A percentile compares a stretch with the other conserved stretches of the same genome.
Conservation (phyloP, 2,113 vertebrate species). For the Halichoerus grypus region DNA sequence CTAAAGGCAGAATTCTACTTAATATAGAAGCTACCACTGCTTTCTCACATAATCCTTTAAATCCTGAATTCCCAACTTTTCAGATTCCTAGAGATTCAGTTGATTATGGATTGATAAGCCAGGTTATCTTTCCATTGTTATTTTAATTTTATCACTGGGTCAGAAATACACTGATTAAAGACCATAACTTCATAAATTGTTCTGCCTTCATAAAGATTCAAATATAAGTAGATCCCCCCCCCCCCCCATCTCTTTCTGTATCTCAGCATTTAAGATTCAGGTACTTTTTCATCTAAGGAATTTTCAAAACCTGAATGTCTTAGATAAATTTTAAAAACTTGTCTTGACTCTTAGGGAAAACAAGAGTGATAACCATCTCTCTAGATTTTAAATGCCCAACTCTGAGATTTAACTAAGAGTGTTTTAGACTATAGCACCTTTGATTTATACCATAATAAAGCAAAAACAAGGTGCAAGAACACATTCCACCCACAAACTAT, state of each 20-base stretch:
- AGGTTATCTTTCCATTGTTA: background rate
- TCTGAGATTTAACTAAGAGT: conserved; percentile 19
- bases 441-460: background rate
- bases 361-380: background rate
- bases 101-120: background rate
- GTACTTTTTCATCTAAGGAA: background rate
- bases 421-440: background rate
- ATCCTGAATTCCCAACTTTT: background rate
- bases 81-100: background rate
- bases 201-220: background rate
- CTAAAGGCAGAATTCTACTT: background rate
- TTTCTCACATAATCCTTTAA: background rate
- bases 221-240: background rate
- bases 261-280: background rate
- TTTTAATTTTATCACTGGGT: background rate
- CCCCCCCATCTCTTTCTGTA: background rate
- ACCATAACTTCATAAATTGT: background rate
- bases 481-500: background rate
- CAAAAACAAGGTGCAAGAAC: background rate
- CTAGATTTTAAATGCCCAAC: background rate
- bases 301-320: background rate
- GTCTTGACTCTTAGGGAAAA: background rate
- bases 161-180: background rate
- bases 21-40: background rate
- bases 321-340: background rate